Conservation (phyloP, 1,140 invertebrate genomes). For the Oryctes rhinoceros region DNA sequence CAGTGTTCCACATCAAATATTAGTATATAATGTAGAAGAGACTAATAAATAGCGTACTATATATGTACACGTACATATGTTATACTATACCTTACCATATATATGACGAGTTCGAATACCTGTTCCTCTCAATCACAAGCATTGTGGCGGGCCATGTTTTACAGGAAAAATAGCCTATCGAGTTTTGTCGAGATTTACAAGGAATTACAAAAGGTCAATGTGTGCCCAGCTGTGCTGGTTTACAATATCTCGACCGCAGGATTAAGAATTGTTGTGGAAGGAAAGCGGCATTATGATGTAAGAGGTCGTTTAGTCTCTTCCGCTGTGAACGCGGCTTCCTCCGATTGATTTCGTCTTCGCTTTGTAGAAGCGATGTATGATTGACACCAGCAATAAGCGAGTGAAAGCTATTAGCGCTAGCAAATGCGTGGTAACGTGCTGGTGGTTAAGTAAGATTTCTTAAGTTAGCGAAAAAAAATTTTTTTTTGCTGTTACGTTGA, state of each 20-base stretch:
- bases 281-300: constrained; percentile 17
- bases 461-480: no score
- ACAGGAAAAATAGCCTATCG: constrained; percentile 36
- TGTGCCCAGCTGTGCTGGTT: constrained; percentile 35
- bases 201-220: constrained; percentile 38
- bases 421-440: no score
- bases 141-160: constrained; percentile 15
- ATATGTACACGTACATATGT: no score
- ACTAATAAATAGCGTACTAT: no score
- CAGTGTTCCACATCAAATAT: no score
- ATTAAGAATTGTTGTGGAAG: constrained; percentile 34
- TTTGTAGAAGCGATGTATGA: neutral
- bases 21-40: no score
- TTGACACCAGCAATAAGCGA: no score
- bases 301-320: constrained; percentile 31
- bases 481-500: no score
- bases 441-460: no score
- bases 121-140: neutral
- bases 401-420: no score
- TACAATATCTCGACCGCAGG: constrained; percentile 37
- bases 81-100: no score
- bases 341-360: neutral
- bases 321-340: neutral
- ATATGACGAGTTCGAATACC: neutral
- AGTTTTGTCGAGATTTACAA: constrained; percentile 38